A percentile compares a stretch with the other conserved stretches of the same genome.
phyloP scores from a whole-genome alignment of 92 coral and sea anemone genomes.

The Metridium senile region DNA sequence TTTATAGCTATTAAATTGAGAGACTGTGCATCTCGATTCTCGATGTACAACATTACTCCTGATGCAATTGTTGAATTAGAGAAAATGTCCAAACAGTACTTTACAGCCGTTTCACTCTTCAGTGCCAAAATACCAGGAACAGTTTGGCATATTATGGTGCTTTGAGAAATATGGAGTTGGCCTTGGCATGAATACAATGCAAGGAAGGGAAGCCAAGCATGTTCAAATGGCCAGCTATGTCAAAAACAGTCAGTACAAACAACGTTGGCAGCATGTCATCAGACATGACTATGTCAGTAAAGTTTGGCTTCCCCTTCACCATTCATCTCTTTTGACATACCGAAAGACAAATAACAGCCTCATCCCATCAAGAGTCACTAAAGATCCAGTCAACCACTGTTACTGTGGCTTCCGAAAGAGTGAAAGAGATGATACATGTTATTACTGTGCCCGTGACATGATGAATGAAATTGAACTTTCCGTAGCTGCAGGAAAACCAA shows the following conservation, averaged over 20 bases:
- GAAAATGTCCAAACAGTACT: slow-evolving; percentile 10
- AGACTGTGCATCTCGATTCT: slow-evolving; percentile 50
- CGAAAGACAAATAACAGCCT: slow-evolving; percentile 41
- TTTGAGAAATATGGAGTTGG: slow-evolving; percentile 51
- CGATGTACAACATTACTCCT: slow-evolving; percentile 44
- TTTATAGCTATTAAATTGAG: slow-evolving; percentile 50
- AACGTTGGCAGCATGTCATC: slow-evolving; percentile 48
- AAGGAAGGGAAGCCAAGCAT: slow-evolving; percentile 75
- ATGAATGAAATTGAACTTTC: slow-evolving; percentile 45
- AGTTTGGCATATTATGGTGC: slow-evolving; percentile 54
- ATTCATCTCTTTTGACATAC: slow-evolving; percentile 48
- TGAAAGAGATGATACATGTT: slow-evolving; percentile 33
- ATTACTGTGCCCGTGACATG: slow-evolving; percentile 32
- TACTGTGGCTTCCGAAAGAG: slow-evolving; percentile 58
- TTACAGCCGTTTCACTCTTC: slow-evolving; percentile 47
- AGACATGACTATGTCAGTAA: slow-evolving; percentile 66
- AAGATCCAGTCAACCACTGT: slow-evolving; percentile 42
- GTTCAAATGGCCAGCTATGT: slow-evolving; percentile 60
- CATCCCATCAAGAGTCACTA: slow-evolving; percentile 43
- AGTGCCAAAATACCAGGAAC: slow-evolving; percentile 44
- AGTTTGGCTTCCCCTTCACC: slow-evolving; percentile 49
- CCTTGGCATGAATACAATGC: slow-evolving; percentile 57
- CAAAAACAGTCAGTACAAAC: slow-evolving; percentile 40
- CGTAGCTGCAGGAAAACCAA: slow-evolving; percentile 44
- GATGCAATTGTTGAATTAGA: slow-evolving; percentile 29